Evolutionary conservation across 2,113 vertebrate genomes (phyloP).

Genomic region (Xenopus tropicalis): DNA sequence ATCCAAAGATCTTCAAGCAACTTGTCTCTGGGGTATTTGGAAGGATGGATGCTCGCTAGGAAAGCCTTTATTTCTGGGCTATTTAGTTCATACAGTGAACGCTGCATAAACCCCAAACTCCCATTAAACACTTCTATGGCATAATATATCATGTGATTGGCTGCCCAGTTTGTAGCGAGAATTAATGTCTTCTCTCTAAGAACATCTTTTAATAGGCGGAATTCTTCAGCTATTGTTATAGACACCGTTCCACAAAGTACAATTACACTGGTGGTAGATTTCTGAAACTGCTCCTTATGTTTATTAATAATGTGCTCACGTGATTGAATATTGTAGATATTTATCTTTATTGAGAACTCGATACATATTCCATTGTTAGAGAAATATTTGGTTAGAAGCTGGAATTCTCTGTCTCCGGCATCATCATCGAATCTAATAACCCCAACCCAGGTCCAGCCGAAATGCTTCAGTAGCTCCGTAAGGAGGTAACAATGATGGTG

Average conservation of each 20-base stretch:
- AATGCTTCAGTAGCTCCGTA: background rate
- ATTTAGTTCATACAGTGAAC: no score
- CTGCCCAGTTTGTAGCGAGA: background rate
- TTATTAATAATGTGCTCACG: background rate
- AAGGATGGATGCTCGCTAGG: no score
- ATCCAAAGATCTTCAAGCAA: no score
- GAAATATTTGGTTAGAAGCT: background rate
- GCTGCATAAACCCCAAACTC: no score
- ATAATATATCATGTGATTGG: background rate
- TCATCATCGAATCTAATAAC: slow-evolving; percentile 2
- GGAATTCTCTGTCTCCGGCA: background rate
- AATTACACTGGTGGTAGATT: background rate
- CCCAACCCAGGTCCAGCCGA: slow-evolving; percentile 21
- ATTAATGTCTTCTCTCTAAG: slow-evolving; percentile 8
- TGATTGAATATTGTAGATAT: background rate
- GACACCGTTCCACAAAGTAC: background rate
- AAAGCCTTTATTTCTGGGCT: no score
- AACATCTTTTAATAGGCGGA: background rate
- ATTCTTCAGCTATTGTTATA: background rate
- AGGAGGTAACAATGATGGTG: background rate
- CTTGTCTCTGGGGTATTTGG: no score
- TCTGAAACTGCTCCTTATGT: background rate
- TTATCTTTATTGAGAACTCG: background rate
- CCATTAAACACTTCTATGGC: no score
- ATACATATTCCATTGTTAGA: slow-evolving; percentile 3